Conservation (phyloP, 2,113 vertebrate genomes). For the Phoxinus phoxinus region DNA sequence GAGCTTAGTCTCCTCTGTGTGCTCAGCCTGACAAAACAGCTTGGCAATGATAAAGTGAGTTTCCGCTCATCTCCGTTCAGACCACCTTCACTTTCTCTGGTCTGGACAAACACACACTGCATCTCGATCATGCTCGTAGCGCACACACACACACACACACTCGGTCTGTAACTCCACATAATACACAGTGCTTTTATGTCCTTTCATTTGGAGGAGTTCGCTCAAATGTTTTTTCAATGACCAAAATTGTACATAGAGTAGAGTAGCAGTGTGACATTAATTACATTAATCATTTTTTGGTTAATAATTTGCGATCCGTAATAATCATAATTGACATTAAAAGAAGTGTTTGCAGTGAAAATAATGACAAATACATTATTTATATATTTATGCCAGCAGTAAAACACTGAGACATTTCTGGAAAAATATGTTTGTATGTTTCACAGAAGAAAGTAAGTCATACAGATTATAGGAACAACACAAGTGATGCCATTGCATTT, state of each 20-base stretch:
- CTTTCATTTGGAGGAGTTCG: too few relatives aligned
- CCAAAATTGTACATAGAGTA: background rate
- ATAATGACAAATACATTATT: background rate
- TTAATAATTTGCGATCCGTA: too few relatives aligned
- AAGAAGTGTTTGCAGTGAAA: background rate
- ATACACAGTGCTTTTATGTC: too few relatives aligned
- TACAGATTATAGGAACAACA: background rate
- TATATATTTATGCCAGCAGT: background rate
- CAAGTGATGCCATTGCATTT: too few relatives aligned
- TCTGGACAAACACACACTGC: constrained; percentile 72
- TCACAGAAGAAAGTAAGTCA: background rate
- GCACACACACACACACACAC: too few relatives aligned
- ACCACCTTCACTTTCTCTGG: constrained; percentile 64
- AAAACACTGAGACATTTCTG: background rate
- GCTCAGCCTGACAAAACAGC: constrained; percentile 67
- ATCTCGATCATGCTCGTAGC: constrained; percentile 47
- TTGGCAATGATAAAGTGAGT: constrained; percentile 73
- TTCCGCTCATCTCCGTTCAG: constrained; percentile 74
- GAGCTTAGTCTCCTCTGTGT: constrained; percentile 68
- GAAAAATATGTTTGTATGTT: background rate
- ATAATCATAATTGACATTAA: background rate
- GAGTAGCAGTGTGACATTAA: too few relatives aligned
- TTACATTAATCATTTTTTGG: background rate
- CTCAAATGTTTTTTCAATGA: too few relatives aligned
- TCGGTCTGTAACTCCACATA: too few relatives aligned